Base-by-base conservation (phyloP, 2,113 vertebrate species). In the Oreocharis arfaki region DNA sequence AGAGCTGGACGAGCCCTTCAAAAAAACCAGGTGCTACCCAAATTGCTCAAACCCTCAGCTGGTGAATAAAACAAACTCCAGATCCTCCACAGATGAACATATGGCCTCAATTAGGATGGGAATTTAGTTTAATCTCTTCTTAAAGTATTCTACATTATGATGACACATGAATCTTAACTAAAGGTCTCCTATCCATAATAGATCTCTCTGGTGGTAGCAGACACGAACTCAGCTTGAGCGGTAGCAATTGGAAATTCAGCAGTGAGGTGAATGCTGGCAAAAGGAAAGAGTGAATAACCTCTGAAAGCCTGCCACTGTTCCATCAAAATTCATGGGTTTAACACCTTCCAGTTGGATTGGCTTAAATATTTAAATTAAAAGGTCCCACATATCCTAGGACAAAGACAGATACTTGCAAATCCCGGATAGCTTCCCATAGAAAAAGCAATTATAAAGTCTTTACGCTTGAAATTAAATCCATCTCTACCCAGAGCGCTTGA, bases 61-160 rank as follows among this genome's bases (percentile, higher is more conserved):
- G 49, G 49, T 33, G 44, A 89, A 61, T 69, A 70, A 93, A 94
- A 74, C 81, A 93, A 93, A 75, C 77, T 93, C 65, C 87, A 94
- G 89, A 79, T 73, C 64, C 73, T 93, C 74, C 63, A 33, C 53
- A 39, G 77, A 76, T 27, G 76, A 96, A 77, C 73, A 92, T 81
- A 94, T 64, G 80, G 88, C 59, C 53, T 88, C 77, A 84, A 76
- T 87, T 47, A 89, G 26, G 28, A 71, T 35, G 16, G 35, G 47
- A 86, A 74, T 89, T 91, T 70, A 88, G 44, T 67, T 69, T 94
- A 55, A 95, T 87, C 52, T 75, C 64, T 63, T 95, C 84, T 91
- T 79, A 61, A 82, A 93, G 56, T 91, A 87, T 80, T 95, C 92
- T 52, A 67, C 84, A 53, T 89, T 37, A 44, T 55, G 93, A 71